Base-by-base conservation (phyloP, 2,113 vertebrate species). In the Hemiprocne comata region DNA sequence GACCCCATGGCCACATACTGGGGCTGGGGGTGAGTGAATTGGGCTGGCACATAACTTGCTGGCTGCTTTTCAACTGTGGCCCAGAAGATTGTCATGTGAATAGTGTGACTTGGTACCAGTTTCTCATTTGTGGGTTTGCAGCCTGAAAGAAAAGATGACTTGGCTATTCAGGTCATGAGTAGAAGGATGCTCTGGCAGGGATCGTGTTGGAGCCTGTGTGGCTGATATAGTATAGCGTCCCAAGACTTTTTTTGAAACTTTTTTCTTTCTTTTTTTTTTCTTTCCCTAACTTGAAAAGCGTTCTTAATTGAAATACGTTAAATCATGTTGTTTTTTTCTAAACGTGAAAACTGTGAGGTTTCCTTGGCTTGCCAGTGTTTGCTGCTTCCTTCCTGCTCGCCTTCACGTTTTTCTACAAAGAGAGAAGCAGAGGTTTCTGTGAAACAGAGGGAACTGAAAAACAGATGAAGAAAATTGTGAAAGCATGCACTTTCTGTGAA, bases 1-100 rank as follows among this genome's bases (percentile, higher is more conserved):
- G 78, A 38, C 6, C 33, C 38, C 6, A 1, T 0, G 3, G 9
- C 17, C 3, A 5, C 25, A 1, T 24, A 2, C 4, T 0, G 0
- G 1, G 5, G 5, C 36, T 54, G 48, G 33, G 17, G 21, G 2
- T 26, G 8, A 4, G 2, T 55, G 38, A 17, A 4, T 26, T 26
- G 25, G 42, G 25, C 46, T 84, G 72, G 40, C 28, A 15, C 16
- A 3, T 34, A 1, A 0, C 15, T 25, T 50, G 3, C 28, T 25
- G 60, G 4, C 28, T 74, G 7, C 25, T 46, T 53, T 50, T 65
- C 54, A 69, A 4, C 54, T 36, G 29, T 16, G 9, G 31, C 19
- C 18, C 48, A 19, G 31, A 31, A 72, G 34, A 17, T 29, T 81
- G 51, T 51, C 16, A 11, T 24, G 10, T 28, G 40, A 24, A 38